Conservation (phyloP, 2,797 vertebrate genomes). For the Anguilla obscura region DNA sequence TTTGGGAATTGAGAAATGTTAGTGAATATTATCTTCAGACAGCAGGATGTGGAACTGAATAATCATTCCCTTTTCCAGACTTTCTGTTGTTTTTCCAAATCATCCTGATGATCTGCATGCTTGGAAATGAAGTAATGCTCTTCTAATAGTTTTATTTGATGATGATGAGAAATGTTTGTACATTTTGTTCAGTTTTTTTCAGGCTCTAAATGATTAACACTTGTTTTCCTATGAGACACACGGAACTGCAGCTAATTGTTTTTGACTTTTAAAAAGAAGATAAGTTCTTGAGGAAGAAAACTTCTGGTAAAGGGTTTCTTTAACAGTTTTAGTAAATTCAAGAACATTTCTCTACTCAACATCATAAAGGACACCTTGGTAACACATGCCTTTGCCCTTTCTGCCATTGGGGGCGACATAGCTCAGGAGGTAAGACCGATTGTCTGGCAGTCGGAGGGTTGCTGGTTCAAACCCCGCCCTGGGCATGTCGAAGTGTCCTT, state of each 20-base stretch:
- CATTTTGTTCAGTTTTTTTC: slow-evolving; percentile 58
- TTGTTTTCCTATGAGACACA: slow-evolving; percentile 58
- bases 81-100: slow-evolving; percentile 51
- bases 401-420: too few species aligned
- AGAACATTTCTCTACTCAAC: slow-evolving; percentile 54
- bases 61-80: slow-evolving; percentile 44
- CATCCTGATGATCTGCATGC: slow-evolving; percentile 56
- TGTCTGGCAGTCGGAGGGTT: too few species aligned
- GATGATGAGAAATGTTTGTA: slow-evolving; percentile 52
- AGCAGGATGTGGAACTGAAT: slow-evolving; percentile 51
- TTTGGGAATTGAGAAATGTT: slow-evolving; percentile 14
- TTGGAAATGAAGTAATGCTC: slow-evolving; percentile 51
- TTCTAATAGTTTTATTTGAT: slow-evolving; percentile 48
- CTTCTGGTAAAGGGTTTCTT: slow-evolving; percentile 57
- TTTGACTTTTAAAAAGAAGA: slow-evolving; percentile 55
- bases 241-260: slow-evolving; percentile 62
- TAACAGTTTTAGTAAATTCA: slow-evolving; percentile 61
- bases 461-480: too few species aligned
- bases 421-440: too few species aligned
- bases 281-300: slow-evolving; percentile 52
- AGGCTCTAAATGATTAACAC: slow-evolving; percentile 52
- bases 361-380: slow-evolving; percentile 37
- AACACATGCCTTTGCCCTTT: slow-evolving; percentile 43
- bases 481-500: too few species aligned
- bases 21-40: slow-evolving; percentile 64